A percentile compares a stretch with the other conserved stretches of the same genome.
Conservation (phyloP, 1,140 invertebrate species). For the Drosophila cardini region DNA sequence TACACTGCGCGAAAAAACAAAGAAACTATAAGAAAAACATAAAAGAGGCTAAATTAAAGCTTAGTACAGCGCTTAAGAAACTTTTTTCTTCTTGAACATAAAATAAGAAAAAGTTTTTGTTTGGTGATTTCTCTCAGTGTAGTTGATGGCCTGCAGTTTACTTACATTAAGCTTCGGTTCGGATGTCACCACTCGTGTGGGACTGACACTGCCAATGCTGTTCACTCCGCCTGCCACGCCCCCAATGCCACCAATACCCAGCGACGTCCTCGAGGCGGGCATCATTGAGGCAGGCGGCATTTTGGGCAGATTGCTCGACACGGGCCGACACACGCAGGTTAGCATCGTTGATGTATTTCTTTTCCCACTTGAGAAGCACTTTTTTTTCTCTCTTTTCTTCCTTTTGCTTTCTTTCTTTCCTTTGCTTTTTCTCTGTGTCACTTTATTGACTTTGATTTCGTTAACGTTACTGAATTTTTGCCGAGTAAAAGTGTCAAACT, state of each 20-base stretch:
- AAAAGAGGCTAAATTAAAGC: too few species aligned
- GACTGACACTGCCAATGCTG: constrained; percentile 39
- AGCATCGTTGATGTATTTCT: constrained; percentile 69
- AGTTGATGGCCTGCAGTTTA: constrained; percentile 50
- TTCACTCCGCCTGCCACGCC: constrained; percentile 16
- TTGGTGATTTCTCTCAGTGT: constrained; percentile 28
- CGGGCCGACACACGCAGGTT: constrained; percentile 84
- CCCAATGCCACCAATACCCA: constrained; percentile 23
- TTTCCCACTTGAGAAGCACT: constrained; percentile 19
- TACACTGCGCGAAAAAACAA: constrained; percentile 32
- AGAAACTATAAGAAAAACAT: too few species aligned
- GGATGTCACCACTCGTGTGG: constrained; percentile 74
- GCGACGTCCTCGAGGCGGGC: constrained; percentile 59
- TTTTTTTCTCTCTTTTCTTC: neutral
- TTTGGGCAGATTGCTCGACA: constrained; percentile 84
- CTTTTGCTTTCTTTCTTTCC: neutral
- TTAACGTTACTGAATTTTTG: constrained; percentile 17
- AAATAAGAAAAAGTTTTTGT: too few species aligned
- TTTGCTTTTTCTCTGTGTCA: constrained; percentile 12
- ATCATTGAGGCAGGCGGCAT: constrained; percentile 75
- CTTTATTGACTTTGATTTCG: constrained; percentile 37
- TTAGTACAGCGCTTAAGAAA: too few species aligned
- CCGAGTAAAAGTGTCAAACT: neutral
- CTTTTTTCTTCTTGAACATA: too few species aligned
- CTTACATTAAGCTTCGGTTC: constrained; percentile 83